Conservation (phyloP, 2,113 vertebrate genomes). For the Rissa tridactyla region DNA sequence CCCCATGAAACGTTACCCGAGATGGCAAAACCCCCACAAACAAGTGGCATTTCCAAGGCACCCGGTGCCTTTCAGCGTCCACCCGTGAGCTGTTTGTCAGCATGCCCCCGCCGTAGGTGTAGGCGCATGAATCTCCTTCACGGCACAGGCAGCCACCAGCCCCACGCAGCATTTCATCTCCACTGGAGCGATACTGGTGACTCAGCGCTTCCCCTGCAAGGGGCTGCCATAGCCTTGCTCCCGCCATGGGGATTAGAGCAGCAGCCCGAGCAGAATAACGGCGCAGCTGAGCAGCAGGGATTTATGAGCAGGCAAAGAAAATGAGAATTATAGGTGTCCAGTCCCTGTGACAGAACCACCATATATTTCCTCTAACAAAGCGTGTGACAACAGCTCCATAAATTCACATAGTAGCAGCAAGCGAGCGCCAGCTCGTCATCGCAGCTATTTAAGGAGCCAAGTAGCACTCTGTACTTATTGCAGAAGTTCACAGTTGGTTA, state of each 20-base stretch:
- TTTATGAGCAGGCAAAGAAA: conserved; percentile 46
- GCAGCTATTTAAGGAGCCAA: conserved; percentile 71
- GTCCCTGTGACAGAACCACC: conserved; percentile 48
- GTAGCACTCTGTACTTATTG: conserved; percentile 63
- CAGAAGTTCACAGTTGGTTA: conserved; percentile 76
- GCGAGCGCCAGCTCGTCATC: conserved; percentile 57
- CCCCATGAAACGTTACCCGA: not conserved
- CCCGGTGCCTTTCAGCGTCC: not conserved
- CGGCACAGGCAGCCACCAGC: not conserved
- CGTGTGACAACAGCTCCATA: conserved; percentile 73
- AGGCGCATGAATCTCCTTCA: not conserved
- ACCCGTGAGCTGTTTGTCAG: rapidly evolving
- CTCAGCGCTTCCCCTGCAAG: conserved; percentile 32
- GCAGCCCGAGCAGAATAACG: not conserved
- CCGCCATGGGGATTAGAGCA: not conserved
- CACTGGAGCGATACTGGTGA: not conserved
- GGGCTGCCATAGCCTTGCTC: not conserved
- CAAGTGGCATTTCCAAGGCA: not conserved
- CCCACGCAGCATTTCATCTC: not conserved
- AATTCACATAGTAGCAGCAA: conserved; percentile 74
- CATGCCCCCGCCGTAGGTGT: not conserved
- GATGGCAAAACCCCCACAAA: not conserved
- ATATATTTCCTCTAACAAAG: conserved; percentile 73
- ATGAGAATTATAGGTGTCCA: conserved; percentile 66
- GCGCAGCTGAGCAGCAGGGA: not conserved